These are phyloP conservation scores for Pangasius macronema DNA, from an alignment of 2,797 vertebrate species.

Conservation along the genomic window DNA sequence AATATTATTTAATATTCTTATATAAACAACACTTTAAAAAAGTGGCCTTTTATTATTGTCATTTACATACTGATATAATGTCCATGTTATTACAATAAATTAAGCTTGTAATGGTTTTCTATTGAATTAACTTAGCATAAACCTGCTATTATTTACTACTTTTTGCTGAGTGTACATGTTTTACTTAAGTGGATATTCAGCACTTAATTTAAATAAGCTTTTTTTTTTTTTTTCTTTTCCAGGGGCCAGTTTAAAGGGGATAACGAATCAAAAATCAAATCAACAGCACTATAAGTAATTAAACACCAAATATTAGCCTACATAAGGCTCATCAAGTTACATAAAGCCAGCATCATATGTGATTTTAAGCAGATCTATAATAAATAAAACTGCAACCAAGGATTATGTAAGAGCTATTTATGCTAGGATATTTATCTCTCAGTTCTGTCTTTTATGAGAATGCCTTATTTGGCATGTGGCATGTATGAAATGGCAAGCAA, in stretches of 20 bases:
- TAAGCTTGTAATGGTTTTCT: neutral
- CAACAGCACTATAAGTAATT: too few species aligned
- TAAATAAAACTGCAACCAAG: too few species aligned
- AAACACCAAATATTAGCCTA: neutral
- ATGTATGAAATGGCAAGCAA: neutral
- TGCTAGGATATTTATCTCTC: neutral
- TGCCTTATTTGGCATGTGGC: too few species aligned
- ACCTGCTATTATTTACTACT: neutral
- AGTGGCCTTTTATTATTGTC: neutral
- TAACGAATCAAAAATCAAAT: too few species aligned
- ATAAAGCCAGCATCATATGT: too few species aligned
- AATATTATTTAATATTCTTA: neutral
- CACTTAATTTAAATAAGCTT: neutral
- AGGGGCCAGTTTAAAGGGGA: neutral
- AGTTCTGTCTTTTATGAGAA: too few species aligned
- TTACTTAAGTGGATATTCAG: neutral
- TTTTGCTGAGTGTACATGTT: neutral
- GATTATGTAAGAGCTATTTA: too few species aligned
- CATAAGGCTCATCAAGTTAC: too few species aligned
- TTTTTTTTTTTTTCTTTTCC: too few species aligned
- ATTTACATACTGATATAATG: neutral
- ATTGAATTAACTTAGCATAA: neutral
- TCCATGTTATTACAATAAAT: neutral
- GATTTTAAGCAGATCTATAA: too few species aligned
- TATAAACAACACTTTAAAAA: neutral